phyloP scores from a whole-genome alignment of 2,888 invertebrate genomes.

The Chouioia cunea region DNA sequence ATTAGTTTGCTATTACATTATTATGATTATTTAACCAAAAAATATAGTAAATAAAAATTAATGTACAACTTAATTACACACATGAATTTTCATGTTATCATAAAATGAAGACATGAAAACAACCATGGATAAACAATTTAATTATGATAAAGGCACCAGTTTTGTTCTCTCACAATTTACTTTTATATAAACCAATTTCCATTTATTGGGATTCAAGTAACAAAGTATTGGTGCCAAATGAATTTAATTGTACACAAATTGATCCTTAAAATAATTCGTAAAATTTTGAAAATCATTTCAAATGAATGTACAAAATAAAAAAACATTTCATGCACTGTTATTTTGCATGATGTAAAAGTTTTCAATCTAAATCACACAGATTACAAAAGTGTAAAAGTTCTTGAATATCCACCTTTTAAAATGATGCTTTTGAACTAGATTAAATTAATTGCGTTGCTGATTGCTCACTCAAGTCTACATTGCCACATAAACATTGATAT shows the following conservation, averaged over 20 bases:
- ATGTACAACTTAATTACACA: constrained; percentile 27
- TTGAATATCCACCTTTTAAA: constrained; percentile 6
- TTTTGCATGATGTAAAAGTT: no score
- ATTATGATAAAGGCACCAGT: constrained; percentile 30
- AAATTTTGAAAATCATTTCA: no score
- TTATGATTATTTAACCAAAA: constrained; percentile 12
- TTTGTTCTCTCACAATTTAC: neutral
- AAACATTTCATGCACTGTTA: no score
- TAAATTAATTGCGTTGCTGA: constrained; percentile 24
- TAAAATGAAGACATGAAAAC: neutral
- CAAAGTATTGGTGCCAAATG: no score
- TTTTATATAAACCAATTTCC: neutral
- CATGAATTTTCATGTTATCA: constrained; percentile 16
- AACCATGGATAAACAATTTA: constrained; percentile 8
- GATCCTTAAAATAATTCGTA: no score
- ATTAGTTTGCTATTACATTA: constrained; percentile 6
- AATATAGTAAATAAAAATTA: constrained; percentile 20
- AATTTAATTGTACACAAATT: no score
- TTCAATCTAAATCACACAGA: no score
- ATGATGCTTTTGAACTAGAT: constrained; percentile 13
- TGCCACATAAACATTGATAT: constrained; percentile 24
- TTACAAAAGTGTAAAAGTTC: constrained; percentile 21
- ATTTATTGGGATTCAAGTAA: no score
- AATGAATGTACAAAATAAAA: no score
- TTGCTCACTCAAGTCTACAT: constrained; percentile 23